A percentile compares a stretch with the other conserved stretches of the same genome.
These are phyloP conservation scores for Gavia stellata DNA, from an alignment of 2,113 vertebrate genomes.

Conservation along the genomic window DNA sequence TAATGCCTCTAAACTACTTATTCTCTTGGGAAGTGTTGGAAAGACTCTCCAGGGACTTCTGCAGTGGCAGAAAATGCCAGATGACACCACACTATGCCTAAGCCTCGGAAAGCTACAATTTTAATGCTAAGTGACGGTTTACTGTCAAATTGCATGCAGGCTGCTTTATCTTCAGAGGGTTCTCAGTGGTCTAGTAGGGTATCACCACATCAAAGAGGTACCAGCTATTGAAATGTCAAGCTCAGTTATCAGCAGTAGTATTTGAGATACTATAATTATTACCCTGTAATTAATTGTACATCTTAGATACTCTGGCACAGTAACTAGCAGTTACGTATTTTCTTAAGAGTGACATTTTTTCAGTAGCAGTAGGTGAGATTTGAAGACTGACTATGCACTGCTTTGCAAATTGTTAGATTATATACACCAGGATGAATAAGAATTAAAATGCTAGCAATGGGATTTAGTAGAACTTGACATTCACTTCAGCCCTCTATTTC, in stretches of 20 bases:
- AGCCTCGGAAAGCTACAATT: not conserved
- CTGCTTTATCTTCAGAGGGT: not conserved
- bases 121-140: not conserved
- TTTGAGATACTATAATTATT: not conserved
- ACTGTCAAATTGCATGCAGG: not conserved
- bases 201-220: not conserved
- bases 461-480: not conserved
- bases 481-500: not conserved
- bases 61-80: not conserved
- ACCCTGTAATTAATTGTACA: not conserved
- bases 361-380: not conserved
- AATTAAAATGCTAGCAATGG: not conserved
- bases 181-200: not conserved
- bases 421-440: not conserved
- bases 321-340: not conserved
- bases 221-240: not conserved
- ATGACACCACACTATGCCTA: not conserved
- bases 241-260: not conserved
- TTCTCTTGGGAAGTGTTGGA: not conserved
- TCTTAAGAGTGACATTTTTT: not conserved
- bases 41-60: not conserved
- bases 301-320: not conserved
- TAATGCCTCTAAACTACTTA: not conserved
- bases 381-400: not conserved
- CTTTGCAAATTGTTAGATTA: conserved; percentile 3